phyloP scores from a whole-genome alignment of 2,113 vertebrate genomes.

The Dromaius novaehollandiae region DNA sequence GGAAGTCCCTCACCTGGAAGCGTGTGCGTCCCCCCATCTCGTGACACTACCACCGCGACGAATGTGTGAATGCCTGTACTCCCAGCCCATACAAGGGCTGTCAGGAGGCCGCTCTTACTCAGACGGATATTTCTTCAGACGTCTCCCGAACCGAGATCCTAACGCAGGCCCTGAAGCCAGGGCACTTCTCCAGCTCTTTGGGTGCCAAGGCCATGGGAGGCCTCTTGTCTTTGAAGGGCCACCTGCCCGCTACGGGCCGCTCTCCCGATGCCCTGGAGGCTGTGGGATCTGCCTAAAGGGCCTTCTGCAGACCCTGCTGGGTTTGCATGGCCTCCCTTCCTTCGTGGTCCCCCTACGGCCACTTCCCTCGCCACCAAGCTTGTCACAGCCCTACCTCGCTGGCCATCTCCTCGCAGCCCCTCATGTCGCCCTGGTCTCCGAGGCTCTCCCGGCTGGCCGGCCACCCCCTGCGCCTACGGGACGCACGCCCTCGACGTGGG shows the following conservation, averaged over 20 bases:
- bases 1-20: neutral
- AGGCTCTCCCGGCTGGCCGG: neutral
- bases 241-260: neutral
- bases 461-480: neutral
- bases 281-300: neutral
- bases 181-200: neutral
- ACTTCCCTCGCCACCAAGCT: fast-evolving
- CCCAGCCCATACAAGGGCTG: neutral
- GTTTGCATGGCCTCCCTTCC: fast-evolving
- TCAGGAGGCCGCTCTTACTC: neutral
- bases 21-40: no score
- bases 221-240: neutral
- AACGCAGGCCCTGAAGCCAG: neutral
- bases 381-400: neutral
- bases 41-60: neutral
- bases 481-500: neutral
- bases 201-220: neutral
- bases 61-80: no score
- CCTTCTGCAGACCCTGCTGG: neutral
- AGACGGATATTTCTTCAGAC: neutral
- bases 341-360: neutral
- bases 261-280: neutral
- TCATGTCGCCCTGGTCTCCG: fast-evolving
- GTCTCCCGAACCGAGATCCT: neutral
- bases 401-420: neutral